phyloP scores from a whole-genome alignment of 2,888 invertebrate genomes.

The Agonopterix subpropinquella region DNA sequence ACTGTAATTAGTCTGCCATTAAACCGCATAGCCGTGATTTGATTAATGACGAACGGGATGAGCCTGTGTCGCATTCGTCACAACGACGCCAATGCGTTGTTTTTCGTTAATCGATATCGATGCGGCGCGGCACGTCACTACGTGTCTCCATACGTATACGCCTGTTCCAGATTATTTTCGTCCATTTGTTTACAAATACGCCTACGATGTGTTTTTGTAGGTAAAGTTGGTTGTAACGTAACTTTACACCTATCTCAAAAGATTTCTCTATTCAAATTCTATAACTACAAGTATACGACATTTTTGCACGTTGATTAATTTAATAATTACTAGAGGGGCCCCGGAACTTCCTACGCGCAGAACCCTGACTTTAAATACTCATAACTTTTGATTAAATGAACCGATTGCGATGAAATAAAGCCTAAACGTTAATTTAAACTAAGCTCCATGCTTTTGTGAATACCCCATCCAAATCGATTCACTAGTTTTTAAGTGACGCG shows the following conservation, averaged over 20 bases:
- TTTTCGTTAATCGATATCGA: slow-evolving; percentile 41
- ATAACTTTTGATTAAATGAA: no score
- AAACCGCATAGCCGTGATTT: slow-evolving; percentile 64
- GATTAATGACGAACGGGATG: slow-evolving; percentile 48
- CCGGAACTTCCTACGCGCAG: no score
- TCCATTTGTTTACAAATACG: no score
- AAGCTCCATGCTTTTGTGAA: no score
- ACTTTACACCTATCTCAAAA: neutral
- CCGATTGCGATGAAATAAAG: no score
- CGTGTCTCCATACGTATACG: neutral
- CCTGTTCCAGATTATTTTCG: neutral
- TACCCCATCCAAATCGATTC: no score
- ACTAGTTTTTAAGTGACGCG: no score
- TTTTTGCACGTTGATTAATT: no score
- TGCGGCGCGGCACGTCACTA: slow-evolving; percentile 20
- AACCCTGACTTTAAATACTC: no score
- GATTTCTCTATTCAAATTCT: neutral
- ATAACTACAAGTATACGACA: neutral
- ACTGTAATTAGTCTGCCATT: slow-evolving; percentile 71
- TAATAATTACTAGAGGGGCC: no score
- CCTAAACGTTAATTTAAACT: no score
- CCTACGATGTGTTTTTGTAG: neutral
- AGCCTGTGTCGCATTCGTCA: slow-evolving; percentile 25
- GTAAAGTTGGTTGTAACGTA: neutral
- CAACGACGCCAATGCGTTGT: slow-evolving; percentile 27